Conservation (phyloP, 2,797 vertebrate genomes). For the Pyrocephalus nanus region DNA sequence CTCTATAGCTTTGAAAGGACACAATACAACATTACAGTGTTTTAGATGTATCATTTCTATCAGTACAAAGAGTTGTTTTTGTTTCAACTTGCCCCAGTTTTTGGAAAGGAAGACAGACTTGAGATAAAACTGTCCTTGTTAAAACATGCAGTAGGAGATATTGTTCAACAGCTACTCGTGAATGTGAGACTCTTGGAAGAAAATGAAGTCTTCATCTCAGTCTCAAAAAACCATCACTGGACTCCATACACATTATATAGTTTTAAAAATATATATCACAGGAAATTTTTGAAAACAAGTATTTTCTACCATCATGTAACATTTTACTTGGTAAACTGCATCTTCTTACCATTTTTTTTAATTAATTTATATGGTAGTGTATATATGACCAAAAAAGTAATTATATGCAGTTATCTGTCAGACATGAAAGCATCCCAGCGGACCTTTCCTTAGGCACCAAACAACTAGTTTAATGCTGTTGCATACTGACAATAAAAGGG, state of each 20-base stretch:
- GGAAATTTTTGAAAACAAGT: slow-evolving; percentile 3
- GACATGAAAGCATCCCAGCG: neutral
- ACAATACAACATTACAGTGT: neutral
- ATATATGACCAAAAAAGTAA: slow-evolving; percentile 9
- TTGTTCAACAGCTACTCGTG: neutral
- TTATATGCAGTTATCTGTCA: slow-evolving; percentile 24
- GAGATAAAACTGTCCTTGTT: slow-evolving; percentile 27
- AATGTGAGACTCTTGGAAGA: neutral
- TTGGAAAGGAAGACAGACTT: slow-evolving; percentile 18
- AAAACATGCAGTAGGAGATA: neutral
- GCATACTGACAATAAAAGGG: neutral
- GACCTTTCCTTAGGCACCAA: neutral
- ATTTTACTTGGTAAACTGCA: slow-evolving; percentile 23
- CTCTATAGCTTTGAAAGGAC: neutral
- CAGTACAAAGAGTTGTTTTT: slow-evolving; percentile 38
- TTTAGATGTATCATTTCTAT: slow-evolving; percentile 27
- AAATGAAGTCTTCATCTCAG: neutral
- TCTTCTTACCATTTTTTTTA: slow-evolving; percentile 31
- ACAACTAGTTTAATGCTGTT: neutral
- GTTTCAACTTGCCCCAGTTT: slow-evolving; percentile 54
- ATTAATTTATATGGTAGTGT: slow-evolving; percentile 22
- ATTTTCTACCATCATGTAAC: neutral
- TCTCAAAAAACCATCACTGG: neutral
- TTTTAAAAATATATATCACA: neutral
- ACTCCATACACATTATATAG: neutral